These are phyloP conservation scores for Heterochromis multidens DNA, from an alignment of 2,113 vertebrate species.

Conservation along the genomic window DNA sequence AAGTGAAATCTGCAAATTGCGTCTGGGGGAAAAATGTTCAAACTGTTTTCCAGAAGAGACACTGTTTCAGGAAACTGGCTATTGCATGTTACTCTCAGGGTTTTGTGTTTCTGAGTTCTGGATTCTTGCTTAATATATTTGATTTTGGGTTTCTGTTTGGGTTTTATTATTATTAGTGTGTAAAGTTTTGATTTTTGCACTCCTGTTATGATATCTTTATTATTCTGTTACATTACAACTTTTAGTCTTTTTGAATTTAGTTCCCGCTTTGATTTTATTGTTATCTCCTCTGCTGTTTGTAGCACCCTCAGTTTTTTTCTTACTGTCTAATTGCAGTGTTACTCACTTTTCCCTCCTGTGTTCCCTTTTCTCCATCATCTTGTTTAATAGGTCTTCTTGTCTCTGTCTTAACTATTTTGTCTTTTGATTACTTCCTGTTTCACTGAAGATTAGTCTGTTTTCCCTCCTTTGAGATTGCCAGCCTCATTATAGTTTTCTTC, in stretches of 20 bases:
- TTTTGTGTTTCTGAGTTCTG: background rate
- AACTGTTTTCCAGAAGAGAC: background rate
- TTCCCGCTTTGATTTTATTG: background rate
- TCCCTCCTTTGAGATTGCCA: background rate
- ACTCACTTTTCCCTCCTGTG: accelerated
- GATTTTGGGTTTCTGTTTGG: background rate
- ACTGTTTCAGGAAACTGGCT: background rate
- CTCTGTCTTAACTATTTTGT: background rate
- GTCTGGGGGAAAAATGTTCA: background rate
- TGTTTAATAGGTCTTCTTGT: no score
- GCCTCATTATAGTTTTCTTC: background rate
- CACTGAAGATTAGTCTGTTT: background rate
- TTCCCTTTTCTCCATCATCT: background rate
- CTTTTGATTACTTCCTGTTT: background rate
- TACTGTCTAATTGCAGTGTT: accelerated
- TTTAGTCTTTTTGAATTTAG: background rate
- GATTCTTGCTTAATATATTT: background rate
- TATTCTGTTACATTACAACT: background rate
- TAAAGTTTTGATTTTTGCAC: background rate
- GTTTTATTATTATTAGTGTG: background rate
- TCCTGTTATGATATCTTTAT: background rate
- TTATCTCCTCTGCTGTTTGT: background rate
- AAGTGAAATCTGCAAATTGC: background rate
- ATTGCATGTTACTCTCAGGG: background rate
- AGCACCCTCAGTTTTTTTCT: accelerated